Base-by-base conservation (phyloP, 2,888 invertebrate species). In the Hartigia nigra region DNA sequence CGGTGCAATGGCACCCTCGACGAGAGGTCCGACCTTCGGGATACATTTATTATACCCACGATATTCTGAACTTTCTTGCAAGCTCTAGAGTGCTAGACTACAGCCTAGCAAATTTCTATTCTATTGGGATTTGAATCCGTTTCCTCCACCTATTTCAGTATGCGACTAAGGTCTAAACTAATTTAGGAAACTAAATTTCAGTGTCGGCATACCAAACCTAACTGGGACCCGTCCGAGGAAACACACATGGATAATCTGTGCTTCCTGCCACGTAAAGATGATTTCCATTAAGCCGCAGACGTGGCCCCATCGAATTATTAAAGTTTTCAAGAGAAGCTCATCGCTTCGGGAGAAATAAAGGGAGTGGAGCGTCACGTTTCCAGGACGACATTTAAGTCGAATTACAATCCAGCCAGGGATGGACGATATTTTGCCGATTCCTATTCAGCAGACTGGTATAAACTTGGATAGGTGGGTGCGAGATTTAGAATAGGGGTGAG, bases 371-470 rank as follows among this genome's bases (percentile, higher is more conserved):
- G 88, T 90, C 88, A 87, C 87, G 87, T 86, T 87, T 81, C 81
- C 84, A 84, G 79, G 84, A 85, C 88, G 88, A 84, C 87, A 86
- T 86, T 89, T 87, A 87, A 86, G 85, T 87, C 85, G 85, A 90
- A 89, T 89, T 89, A 87, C 89, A 89, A 88, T 87, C 87, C 85
- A 80, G 83, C 79, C 81, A 80, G 76, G 80, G 69, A 82, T 77
- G 81, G 82, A 83, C 88, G 86, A 89, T 89, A 89, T 89, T 90
- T 90, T 87, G 88, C 85, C 87, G 87, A 88, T 88, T 89, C 84
- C 88, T 84, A 88, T 89, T 88, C 88, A 86, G 84, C 83, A 86
- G 85, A 84, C 86, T 86, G 83, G 87, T 86, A 88, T 88, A 89
- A 89, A 88, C 88, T 89, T 88, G 85, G 84, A 83, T 55, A 23